Base-by-base conservation (phyloP, 2,797 vertebrate genomes). In the Oreortyx pictus region DNA sequence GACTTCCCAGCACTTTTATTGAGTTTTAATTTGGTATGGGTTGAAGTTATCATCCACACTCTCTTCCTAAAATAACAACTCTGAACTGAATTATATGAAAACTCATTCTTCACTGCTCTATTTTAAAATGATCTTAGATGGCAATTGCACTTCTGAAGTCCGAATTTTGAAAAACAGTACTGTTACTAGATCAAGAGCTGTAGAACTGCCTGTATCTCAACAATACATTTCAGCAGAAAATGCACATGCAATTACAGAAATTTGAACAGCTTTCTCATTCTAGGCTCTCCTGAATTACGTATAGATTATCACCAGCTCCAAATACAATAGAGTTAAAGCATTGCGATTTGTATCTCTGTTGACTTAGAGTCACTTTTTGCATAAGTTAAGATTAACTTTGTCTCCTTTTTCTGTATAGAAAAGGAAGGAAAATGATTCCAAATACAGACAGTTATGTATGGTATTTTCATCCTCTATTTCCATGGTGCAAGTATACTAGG, bases 241-340 rank as follows among this genome's bases (percentile, higher is more conserved):
- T 7, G 13, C 16, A 46, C 0, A 0, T 25, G 16, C 5, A 84
- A n/a, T 76, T 73, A 79, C 0, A 82, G 14, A 25, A 76, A 61
- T 85, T 61, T 33, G 71, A 81, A 50, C 5, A 65, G 52, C 33
- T 37, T 35, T 16, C 27, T 37, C 22, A 49, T 67, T 62, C 33
- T 7, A 29, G 9, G 7, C 15, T 73, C 31, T 81, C 50, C 31
- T 62, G n/a, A 84, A 57, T 35, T 74, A 82, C 3, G 10, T 11
- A 74, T 23, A 43, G 6, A 52, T 89, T 75, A 78, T 44, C n/a
- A 78, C 15, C 35, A 54, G 46, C 8, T 73, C 82, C 4, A 87
- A 66, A 61, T 27, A 71, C 85, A 94, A n/a, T n/a, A n/a, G n/a
- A n/a, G n/a, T n/a, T n/a, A n/a, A n/a, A n/a, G n/a, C n/a, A n/a